These are phyloP conservation scores for Chroicocephalus ridibundus DNA, from an alignment of 2,113 vertebrate genomes.

Conservation along the genomic window DNA sequence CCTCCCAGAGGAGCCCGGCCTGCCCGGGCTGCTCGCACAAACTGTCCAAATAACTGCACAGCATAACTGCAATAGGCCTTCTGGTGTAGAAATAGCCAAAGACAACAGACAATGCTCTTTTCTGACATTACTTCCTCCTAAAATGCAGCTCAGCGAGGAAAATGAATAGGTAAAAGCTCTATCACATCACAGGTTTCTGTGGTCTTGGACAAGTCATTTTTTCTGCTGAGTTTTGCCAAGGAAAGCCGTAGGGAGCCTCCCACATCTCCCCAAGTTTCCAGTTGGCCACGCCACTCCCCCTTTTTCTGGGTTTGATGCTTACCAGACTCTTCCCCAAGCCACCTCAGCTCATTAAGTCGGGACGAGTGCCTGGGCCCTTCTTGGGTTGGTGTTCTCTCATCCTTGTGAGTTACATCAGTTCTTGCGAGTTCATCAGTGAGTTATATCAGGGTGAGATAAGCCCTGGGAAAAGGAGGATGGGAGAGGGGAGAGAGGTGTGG, in stretches of 20 bases:
- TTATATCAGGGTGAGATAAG: background rate
- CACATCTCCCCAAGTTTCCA: background rate
- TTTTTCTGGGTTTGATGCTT: background rate
- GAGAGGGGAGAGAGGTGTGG: background rate
- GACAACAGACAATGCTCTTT: background rate
- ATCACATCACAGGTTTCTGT: background rate
- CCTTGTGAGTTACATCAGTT: background rate
- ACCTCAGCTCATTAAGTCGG: background rate
- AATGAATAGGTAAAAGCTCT: background rate
- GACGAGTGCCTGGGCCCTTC: rapidly evolving
- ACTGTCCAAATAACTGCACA: background rate
- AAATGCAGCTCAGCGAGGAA: background rate
- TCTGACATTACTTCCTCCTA: background rate
- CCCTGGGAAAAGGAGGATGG: background rate
- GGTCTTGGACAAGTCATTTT: background rate
- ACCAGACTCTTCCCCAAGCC: background rate
- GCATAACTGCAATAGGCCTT: background rate
- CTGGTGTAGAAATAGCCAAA: background rate
- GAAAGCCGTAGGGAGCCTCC: background rate
- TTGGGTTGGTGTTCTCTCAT: background rate
- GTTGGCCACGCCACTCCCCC: background rate
- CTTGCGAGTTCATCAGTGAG: background rate
- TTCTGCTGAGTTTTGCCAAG: background rate
- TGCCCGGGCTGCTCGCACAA: background rate
- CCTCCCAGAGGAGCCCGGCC: background rate